A percentile compares a stretch with the other conserved stretches of the same genome.
Conservation (phyloP, 2,113 vertebrate genomes). For the Dipodomys ordii region DNA sequence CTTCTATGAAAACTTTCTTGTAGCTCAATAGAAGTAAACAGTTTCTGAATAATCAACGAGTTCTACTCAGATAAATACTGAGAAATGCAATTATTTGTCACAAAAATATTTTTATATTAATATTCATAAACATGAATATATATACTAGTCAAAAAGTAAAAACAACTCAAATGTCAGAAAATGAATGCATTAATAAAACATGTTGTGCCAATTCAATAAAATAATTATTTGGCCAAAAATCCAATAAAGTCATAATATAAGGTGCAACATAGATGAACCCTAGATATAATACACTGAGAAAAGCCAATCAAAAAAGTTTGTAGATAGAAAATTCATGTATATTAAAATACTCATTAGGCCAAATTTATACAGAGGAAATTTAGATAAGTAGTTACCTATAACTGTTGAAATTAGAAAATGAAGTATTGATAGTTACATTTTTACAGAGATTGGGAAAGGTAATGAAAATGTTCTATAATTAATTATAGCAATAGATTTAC, state of each 20-base stretch:
- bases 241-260: background rate
- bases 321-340: background rate
- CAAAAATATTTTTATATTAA: background rate
- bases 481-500: background rate
- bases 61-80: constrained; percentile 4
- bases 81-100: background rate
- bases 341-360: background rate
- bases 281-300: background rate
- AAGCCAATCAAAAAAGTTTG: background rate
- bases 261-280: background rate
- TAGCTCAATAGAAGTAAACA: background rate
- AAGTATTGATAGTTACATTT: background rate
- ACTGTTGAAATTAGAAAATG: background rate
- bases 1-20: background rate
- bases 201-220: background rate
- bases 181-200: background rate
- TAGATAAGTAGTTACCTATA: background rate
- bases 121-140: background rate
- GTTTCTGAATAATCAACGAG: background rate
- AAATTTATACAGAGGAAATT: background rate
- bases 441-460: rapidly evolving
- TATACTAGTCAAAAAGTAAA: background rate
- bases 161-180: background rate
- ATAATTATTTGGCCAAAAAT: background rate
- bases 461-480: background rate